Evolutionary conservation across 1,140 invertebrate genomes (phyloP).

Genomic region (Apocrypta bakeri): DNA sequence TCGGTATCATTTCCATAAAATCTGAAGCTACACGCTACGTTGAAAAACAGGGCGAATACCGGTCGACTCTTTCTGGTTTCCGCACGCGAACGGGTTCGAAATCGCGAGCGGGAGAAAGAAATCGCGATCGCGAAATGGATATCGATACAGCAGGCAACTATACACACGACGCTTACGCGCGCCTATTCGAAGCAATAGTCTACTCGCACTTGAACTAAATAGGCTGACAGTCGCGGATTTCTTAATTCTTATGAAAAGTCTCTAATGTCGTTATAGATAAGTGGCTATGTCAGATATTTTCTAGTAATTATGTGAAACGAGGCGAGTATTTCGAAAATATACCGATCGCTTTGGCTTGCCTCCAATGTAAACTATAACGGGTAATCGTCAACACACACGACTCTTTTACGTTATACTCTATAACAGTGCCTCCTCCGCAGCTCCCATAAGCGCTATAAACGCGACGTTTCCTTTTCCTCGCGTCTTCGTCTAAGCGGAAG

Average conservation of each 20-base stretch:
- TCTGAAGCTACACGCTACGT: neutral
- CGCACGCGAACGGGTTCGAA: constrained; percentile 6
- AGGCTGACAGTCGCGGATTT: constrained; percentile 32
- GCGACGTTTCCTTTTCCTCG: constrained; percentile 47
- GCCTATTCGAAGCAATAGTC: constrained; percentile 59
- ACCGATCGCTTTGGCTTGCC: too few species aligned
- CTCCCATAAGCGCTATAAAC: constrained; percentile 21
- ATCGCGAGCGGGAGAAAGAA: neutral
- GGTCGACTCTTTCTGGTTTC: constrained; percentile 24
- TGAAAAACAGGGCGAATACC: constrained; percentile 3
- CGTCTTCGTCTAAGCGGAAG: constrained; percentile 38
- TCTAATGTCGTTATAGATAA: neutral
- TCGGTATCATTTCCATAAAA: constrained; percentile 24
- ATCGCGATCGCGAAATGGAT: constrained; percentile 49
- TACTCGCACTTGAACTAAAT: constrained; percentile 50
- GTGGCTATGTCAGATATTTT: too few species aligned
- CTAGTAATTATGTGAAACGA: too few species aligned
- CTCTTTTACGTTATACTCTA: neutral
- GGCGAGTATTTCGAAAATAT: too few species aligned
- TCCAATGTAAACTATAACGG: too few species aligned
- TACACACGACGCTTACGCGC: neutral
- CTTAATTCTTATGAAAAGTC: constrained; percentile 27
- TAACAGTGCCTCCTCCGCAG: neutral
- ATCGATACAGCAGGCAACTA: neutral
- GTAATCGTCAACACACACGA: too few species aligned